These are phyloP conservation scores for Parasteatoda lunata DNA, from an alignment of 2,888 invertebrate species.

Conservation along the genomic window DNA sequence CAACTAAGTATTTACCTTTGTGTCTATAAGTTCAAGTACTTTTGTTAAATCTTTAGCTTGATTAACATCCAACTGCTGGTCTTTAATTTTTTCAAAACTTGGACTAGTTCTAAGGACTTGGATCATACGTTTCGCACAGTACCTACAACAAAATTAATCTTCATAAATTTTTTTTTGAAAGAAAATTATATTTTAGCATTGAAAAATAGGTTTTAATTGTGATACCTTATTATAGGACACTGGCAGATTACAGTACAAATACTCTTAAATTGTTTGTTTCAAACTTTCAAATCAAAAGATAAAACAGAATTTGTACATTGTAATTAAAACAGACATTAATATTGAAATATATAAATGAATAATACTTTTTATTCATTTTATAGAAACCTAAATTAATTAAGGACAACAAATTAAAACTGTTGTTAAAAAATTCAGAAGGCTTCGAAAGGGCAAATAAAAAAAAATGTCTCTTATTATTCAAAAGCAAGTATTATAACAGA, in stretches of 20 bases:
- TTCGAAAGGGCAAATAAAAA: too few species aligned
- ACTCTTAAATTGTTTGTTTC: too few species aligned
- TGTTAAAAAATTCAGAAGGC: too few species aligned
- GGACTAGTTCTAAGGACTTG: conserved; percentile 20
- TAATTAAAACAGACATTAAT: too few species aligned
- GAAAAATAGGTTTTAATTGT: background rate
- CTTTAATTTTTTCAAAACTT: conserved; percentile 37
- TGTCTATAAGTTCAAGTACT: conserved; percentile 30
- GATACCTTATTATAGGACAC: background rate
- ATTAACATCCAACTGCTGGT: conserved; percentile 35
- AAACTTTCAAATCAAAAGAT: too few species aligned
- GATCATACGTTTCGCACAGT: conserved; percentile 51
- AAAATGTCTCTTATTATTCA: too few species aligned
- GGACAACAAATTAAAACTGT: too few species aligned
- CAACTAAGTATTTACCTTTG: conserved; percentile 8
- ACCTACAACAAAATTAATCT: conserved; percentile 14
- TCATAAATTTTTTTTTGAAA: background rate
- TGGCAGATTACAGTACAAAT: too few species aligned
- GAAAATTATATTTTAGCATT: background rate
- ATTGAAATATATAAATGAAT: too few species aligned
- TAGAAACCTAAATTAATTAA: too few species aligned
- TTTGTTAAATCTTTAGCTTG: conserved; percentile 17
- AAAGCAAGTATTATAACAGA: too few species aligned
- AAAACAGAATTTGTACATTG: background rate
- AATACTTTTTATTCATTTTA: too few species aligned